These are phyloP conservation scores for Pogonophryne albipinna DNA, from an alignment of 2,797 vertebrate genomes.

Conservation along the genomic window DNA sequence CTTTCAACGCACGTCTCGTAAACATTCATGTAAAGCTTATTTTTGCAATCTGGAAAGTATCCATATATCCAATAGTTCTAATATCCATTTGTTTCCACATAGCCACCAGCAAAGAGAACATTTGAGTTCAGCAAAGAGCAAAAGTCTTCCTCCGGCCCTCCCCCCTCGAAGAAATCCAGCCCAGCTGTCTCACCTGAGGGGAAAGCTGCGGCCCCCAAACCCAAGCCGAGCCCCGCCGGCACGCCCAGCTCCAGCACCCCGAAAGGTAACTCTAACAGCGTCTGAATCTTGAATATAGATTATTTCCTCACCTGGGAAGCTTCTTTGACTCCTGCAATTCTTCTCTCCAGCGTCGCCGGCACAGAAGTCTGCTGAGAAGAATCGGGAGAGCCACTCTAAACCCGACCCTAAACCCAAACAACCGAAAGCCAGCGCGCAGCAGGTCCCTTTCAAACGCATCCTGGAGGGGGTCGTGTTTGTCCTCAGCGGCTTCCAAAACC, in stretches of 20 bases:
- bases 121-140: conserved; percentile 90
- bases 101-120: conserved; percentile 88
- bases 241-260: conserved; percentile 71
- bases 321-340: background rate
- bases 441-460: conserved; percentile 79
- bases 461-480: conserved; percentile 92
- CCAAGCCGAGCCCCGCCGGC: conserved; percentile 74
- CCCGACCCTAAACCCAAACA: conserved; percentile 59
- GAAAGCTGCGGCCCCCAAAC: conserved; percentile 69
- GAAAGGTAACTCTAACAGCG: conserved; percentile 75
- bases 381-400: conserved; percentile 69
- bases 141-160: conserved; percentile 64
- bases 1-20: background rate
- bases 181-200: conserved; percentile 71
- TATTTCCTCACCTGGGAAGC: background rate
- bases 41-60: too few species aligned
- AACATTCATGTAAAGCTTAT: too few species aligned
- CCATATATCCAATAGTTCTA: too few species aligned
- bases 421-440: conserved; percentile 57
- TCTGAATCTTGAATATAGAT: background rate
- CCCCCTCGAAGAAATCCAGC: conserved; percentile 78
- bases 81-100: background rate
- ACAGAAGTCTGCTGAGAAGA: conserved; percentile 70
- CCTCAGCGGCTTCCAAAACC: conserved; percentile 94
- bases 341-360: conserved; percentile 60